Evolutionary conservation across 2,888 invertebrate species (phyloP).

Genomic region (Capitulum mitella): DNA sequence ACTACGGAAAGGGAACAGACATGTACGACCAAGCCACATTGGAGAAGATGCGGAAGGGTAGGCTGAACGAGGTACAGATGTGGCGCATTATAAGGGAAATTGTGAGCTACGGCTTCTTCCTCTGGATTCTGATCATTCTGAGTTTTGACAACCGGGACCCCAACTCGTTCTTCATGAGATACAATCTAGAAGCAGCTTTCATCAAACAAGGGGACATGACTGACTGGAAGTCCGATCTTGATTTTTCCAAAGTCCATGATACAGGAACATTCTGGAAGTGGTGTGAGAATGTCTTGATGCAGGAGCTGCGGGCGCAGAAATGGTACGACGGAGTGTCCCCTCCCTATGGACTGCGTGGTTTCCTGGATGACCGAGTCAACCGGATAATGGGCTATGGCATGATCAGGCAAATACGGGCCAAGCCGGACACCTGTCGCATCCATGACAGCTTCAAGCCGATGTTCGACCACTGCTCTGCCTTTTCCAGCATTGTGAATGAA

Average conservation of each 20-base stretch:
- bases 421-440: conserved; percentile 35
- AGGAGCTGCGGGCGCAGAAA: conserved; percentile 42
- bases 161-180: conserved; percentile 43
- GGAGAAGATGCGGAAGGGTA: conserved; percentile 40
- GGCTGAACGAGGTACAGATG: conserved; percentile 47
- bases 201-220: conserved; percentile 32
- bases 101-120: conserved; percentile 45
- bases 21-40: conserved; percentile 38
- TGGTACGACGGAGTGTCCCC: conserved; percentile 48
- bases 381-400: conserved; percentile 50
- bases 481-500: conserved; percentile 37
- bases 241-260: conserved; percentile 40
- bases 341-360: conserved; percentile 47
- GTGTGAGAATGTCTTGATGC: conserved; percentile 43
- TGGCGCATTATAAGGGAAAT: conserved; percentile 45
- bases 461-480: conserved; percentile 37
- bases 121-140: conserved; percentile 46
- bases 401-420: conserved; percentile 47
- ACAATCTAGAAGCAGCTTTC: conserved; percentile 41
- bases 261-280: conserved; percentile 46
- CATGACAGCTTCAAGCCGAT: conserved; percentile 34
- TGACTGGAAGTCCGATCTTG: not conserved
- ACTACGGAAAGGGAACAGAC: not conserved
- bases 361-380: conserved; percentile 48
- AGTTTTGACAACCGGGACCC: conserved; percentile 43